Evolutionary conservation across 2,113 vertebrate genomes (phyloP), one percentile per base, ranked within the genome.

Genomic region (Agapornis roseicollis): DNA sequence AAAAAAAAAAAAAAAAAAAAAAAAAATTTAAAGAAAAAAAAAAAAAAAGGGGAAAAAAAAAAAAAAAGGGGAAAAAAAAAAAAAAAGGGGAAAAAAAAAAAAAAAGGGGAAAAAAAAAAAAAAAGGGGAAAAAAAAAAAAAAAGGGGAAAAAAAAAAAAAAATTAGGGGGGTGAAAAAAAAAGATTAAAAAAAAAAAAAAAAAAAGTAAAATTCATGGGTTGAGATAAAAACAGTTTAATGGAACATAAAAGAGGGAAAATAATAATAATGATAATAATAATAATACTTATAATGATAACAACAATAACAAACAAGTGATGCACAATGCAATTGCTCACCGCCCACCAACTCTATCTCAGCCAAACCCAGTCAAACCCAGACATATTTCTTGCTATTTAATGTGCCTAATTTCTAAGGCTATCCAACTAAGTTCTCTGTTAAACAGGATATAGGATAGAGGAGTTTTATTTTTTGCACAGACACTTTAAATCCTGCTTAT

Each of bases 401-500:
- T 68, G n/a, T 68, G 25, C 29, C 17, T 68, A 71, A 91, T 93
- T 95, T 91, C 52, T 77, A 80, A 89, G 77, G 73, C 58, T 72
- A 80, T 95, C 96, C 47, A 90, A 11, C 28, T 55, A 86, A 79
- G 23, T 83, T 74, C 70, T 95, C 65, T 72, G 56, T 91, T 89
- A 35, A 94, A 78, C 53, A 61, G 80, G 49, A 87, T 82, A 80
- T 56, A 73, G 35, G 88, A 49, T 94, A 96, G 64, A 91, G 27
- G 52, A 72, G 65, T 82, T 95, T 94, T 91, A 87, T 82, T 97
- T 96, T 96, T 97, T 88, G 47, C 89, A 68, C 80, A 49, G 70
- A 88, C 63, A 42, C 33, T 90, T 96, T 78, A 85, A 95, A 90
- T 96, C 84, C 73, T 3, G 17, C 56, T 89, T 93, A 95, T 95